phyloP scores from a whole-genome alignment of 2,113 vertebrate species.

The Empidonax alnorum region DNA sequence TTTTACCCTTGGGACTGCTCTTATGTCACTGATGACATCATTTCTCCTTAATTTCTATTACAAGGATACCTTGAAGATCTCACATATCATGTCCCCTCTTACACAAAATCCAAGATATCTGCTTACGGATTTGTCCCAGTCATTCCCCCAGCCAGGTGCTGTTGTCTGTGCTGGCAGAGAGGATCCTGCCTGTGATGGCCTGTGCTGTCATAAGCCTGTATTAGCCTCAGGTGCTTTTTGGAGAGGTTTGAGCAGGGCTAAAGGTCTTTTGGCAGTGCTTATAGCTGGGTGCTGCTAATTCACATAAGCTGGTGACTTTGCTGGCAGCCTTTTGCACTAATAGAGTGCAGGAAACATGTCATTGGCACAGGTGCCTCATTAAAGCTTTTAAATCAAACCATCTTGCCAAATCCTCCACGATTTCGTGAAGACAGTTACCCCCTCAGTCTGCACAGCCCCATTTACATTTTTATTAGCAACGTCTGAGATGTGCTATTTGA shows the following conservation, averaged over 20 bases:
- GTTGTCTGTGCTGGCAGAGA: neutral
- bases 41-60: neutral
- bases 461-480: neutral
- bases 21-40: too few species aligned
- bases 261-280: neutral
- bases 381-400: neutral
- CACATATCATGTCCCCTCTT: neutral
- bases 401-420: neutral
- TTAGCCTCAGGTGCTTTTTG: neutral
- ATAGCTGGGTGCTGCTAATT: neutral
- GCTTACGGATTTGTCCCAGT: neutral
- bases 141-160: neutral
- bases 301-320: neutral
- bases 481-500: neutral
- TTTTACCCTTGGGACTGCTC: too few species aligned
- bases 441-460: neutral
- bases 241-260: neutral
- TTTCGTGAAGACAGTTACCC: neutral
- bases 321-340: neutral
- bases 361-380: neutral
- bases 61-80: neutral
- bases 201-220: neutral
- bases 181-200: neutral
- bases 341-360: neutral
- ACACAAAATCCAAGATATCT: neutral